Conservation (phyloP, 1,140 invertebrate species). For the Thaumetopoea pityocampa region DNA sequence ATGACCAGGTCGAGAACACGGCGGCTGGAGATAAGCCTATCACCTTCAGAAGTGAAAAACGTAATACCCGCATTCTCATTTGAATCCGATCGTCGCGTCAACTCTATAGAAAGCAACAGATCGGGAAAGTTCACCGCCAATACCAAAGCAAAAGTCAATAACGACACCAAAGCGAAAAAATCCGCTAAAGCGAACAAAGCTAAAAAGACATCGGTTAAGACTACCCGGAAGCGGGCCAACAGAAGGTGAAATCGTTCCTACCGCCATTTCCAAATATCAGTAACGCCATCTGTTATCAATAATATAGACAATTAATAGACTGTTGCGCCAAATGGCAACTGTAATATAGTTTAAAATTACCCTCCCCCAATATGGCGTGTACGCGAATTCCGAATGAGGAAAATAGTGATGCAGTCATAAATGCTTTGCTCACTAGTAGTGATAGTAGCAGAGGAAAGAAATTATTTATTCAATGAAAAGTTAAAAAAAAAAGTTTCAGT, state of each 20-base stretch:
- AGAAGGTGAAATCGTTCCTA: constrained; percentile 47
- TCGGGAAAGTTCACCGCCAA: constrained; percentile 31
- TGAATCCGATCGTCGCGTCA: constrained; percentile 48
- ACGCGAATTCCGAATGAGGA: constrained; percentile 47
- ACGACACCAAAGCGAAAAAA: constrained; percentile 22
- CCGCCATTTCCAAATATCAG: neutral
- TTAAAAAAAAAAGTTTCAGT: constrained; percentile 39
- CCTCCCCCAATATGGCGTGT: constrained; percentile 27
- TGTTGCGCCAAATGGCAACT: constrained; percentile 16
- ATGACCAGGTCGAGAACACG: constrained; percentile 55
- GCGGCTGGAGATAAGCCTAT: constrained; percentile 52
- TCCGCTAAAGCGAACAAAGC: constrained; percentile 23
- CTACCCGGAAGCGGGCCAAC: constrained; percentile 32
- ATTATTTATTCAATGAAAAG: constrained; percentile 55
- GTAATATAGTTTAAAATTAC: constrained; percentile 21
- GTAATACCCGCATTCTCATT: constrained; percentile 46
- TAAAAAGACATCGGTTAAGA: constrained; percentile 36
- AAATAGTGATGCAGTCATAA: constrained; percentile 48
- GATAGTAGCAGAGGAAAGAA: constrained; percentile 27
- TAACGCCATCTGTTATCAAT: constrained; percentile 15
- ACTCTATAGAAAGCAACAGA: constrained; percentile 40
- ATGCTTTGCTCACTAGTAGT: constrained; percentile 58
- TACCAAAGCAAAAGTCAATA: constrained; percentile 26
- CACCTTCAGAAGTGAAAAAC: constrained; percentile 46
- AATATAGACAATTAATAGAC: constrained; percentile 20